A percentile compares a stretch with the other conserved stretches of the same genome.
Evolutionary conservation across 2,797 vertebrate species (phyloP).

Genomic region (Gephyroberyx darwinii): DNA sequence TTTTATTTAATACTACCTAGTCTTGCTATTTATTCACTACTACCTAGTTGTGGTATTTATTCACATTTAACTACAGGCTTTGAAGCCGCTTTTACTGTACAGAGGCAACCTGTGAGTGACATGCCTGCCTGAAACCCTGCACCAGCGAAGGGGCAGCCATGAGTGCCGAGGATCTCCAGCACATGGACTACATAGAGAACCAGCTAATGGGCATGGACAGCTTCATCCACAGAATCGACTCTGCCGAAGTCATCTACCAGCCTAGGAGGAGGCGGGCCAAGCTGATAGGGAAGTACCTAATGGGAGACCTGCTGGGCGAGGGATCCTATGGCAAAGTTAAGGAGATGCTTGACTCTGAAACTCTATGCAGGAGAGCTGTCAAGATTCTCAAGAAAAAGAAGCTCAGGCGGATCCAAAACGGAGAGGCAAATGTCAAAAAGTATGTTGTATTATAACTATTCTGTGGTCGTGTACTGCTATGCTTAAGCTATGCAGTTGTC

Average conservation of each 20-base stretch:
- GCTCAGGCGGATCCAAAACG: constrained; percentile 88
- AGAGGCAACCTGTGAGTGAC: background rate
- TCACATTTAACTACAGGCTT: background rate
- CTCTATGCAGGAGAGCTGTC: constrained; percentile 87
- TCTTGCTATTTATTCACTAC: background rate
- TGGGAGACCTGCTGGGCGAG: constrained; percentile 90
- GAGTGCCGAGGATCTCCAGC: constrained; percentile 84
- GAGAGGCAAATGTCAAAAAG: constrained; percentile 89
- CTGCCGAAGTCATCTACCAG: constrained; percentile 90
- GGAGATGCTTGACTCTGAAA: constrained; percentile 92
- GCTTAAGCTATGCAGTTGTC: background rate
- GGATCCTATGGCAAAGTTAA: constrained; percentile 92
- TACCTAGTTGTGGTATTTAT: too few relatives aligned
- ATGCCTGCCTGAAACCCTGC: background rate
- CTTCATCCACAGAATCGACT: constrained; percentile 92
- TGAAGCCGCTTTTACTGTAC: background rate
- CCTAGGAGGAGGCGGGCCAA: constrained; percentile 88
- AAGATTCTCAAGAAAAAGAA: constrained; percentile 94
- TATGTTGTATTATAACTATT: constrained; percentile 66
- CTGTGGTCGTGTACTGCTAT: background rate
- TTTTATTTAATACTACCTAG: background rate
- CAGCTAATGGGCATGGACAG: constrained; percentile 90
- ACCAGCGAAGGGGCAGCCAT: constrained; percentile 58
- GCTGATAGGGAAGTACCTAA: constrained; percentile 90
- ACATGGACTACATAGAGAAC: constrained; percentile 81